These are phyloP conservation scores for Drosophila ironensis DNA, from an alignment of 1,140 invertebrate genomes.

Conservation along the genomic window DNA sequence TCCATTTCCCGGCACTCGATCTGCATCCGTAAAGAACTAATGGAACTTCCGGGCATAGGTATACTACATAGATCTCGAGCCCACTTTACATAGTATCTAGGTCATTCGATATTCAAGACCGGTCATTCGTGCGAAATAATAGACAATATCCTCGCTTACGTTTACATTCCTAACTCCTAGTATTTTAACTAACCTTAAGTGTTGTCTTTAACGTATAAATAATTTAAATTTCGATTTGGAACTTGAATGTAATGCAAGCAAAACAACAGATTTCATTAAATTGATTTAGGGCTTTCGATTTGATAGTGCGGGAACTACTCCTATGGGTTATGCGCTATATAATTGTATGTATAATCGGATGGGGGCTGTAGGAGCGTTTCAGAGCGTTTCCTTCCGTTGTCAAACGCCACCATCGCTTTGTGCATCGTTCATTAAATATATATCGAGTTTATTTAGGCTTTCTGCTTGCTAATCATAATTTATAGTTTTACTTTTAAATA, in stretches of 20 bases:
- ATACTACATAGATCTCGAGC: not conserved
- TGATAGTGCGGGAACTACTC: too few relatives aligned
- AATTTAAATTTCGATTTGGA: constrained; percentile 29
- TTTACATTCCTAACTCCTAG: not conserved
- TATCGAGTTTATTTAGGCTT: constrained; percentile 26
- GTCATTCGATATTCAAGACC: not conserved
- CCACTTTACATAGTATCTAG: constrained; percentile 5
- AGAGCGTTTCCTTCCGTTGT: too few relatives aligned
- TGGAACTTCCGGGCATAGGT: constrained; percentile 13
- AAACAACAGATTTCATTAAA: constrained; percentile 8
- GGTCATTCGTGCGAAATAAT: constrained; percentile 1
- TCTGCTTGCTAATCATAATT: constrained; percentile 13
- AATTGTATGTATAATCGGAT: too few relatives aligned
- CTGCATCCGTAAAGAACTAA: too few relatives aligned
- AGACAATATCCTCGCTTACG: not conserved
- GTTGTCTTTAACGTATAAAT: constrained; percentile 24
- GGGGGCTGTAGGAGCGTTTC: too few relatives aligned
- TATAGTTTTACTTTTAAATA: constrained; percentile 46
- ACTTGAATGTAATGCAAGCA: constrained; percentile 1
- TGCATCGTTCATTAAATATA: constrained; percentile 1
- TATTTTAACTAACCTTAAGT: constrained; percentile 31
- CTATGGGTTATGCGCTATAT: too few relatives aligned
- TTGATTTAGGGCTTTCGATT: too few relatives aligned
- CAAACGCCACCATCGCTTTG: not conserved
- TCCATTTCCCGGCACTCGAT: too few relatives aligned